Percentiles rank a stretch among this genome's conserved stretches.
These are phyloP conservation scores for Anableps anableps DNA, from an alignment of 2,797 vertebrate species.

Conservation along the genomic window DNA sequence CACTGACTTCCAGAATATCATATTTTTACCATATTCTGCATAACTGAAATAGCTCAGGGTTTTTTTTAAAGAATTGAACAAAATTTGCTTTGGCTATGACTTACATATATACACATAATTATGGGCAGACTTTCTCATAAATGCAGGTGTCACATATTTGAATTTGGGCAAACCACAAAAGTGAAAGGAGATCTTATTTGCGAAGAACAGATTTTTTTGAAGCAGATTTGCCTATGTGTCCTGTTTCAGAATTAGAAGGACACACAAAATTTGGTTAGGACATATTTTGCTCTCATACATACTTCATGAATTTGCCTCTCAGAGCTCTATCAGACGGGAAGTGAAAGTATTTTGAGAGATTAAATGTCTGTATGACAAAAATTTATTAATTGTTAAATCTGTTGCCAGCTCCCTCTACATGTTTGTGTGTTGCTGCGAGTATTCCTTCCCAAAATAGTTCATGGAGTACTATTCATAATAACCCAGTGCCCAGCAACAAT, in stretches of 20 bases:
- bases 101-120: too few relatives aligned
- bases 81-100: too few relatives aligned
- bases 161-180: too few relatives aligned
- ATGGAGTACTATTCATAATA: background rate
- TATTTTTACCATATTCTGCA: too few relatives aligned
- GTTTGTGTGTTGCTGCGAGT: background rate
- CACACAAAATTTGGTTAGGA: background rate
- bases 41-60: too few relatives aligned
- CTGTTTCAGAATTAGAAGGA: background rate
- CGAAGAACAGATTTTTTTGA: background rate
- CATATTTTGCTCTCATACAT: background rate
- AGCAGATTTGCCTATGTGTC: background rate
- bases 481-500: background rate
- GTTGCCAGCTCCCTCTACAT: background rate
- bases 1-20: too few relatives aligned
- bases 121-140: background rate
- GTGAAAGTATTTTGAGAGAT: too few relatives aligned
- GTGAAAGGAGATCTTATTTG: background rate
- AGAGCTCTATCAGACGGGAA: too few relatives aligned
- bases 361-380: background rate
- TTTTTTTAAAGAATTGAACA: too few relatives aligned
- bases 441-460: background rate
- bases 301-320: too few relatives aligned
- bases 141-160: background rate
- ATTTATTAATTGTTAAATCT: background rate